Evolutionary conservation across 2,888 invertebrate genomes (phyloP), one percentile per base, ranked within the genome.

Genomic region (Carabus problematicus): DNA sequence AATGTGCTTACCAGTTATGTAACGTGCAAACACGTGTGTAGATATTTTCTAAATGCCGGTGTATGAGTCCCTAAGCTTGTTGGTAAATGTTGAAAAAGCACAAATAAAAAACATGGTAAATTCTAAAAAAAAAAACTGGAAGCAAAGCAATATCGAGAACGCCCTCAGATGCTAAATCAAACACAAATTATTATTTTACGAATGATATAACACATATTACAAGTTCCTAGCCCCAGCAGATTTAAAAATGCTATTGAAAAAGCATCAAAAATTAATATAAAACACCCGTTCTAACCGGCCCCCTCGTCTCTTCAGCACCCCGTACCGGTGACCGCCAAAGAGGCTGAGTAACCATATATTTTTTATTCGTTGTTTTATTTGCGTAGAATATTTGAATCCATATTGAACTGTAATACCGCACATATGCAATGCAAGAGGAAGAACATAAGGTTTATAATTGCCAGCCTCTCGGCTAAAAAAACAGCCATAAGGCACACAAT

Each of bases 361-460:
- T 52, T 14, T 52, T 52, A 8, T n/a, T n/a, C 16, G 56, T 66
- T 43, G 56, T 56, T 64, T 58, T 67, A 67, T 67, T 67, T 67
- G 60, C 67, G 41, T 52, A 67, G 60, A 67, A 67, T 64, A 12
- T 64, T 63, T 54, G 42, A 61, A 42, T 56, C 16, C 42, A 43
- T 64, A 64, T 64, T 64, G 64, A 62, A 62, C 62, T 63, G 63
- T 16, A 60, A 67, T 52, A 52, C 52, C 52, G 56, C 66, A 56
- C 56, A 64, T 45, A 58, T 64, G 64, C 12, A 45, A 29, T 56
- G n/a, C 8, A 19, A 12, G 9, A 4, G 52, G 52, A 49, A 63
- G 54, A 19, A 59, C 47, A 66, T 66, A 66, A 56, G 66, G 66
- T 45, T 56, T 66, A 66, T 66, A 66, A 66, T 66, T 66, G 59